Percentiles rank a stretch among this genome's conserved stretches.
Evolutionary conservation across 2,797 vertebrate genomes (phyloP).

Genomic region (Sus cebifrons): DNA sequence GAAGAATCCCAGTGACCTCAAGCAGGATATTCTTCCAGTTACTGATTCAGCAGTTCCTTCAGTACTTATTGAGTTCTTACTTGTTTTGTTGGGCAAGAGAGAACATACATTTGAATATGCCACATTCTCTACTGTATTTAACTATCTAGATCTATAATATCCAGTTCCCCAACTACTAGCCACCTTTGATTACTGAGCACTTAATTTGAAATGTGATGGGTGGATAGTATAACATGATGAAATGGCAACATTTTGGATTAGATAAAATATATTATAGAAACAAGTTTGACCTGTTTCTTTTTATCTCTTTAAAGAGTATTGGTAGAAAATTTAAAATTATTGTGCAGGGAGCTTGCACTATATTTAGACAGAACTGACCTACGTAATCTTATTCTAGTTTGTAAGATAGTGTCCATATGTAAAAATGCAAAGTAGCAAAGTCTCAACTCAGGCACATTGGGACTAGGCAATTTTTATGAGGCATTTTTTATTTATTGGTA

Average conservation of each 20-base stretch:
- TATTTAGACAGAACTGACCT: not conserved
- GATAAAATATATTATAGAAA: not conserved
- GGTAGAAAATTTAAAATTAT: not conserved
- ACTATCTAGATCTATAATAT: not conserved
- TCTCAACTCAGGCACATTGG: not conserved
- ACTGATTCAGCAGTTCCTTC: not conserved
- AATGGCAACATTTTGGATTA: not conserved
- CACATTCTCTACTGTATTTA: not conserved
- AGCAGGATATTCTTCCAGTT: not conserved
- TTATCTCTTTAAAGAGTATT: not conserved
- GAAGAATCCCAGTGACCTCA: not conserved
- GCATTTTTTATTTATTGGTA: not conserved
- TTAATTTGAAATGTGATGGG: constrained; percentile 20
- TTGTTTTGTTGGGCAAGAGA: not conserved
- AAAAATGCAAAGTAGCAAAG: not conserved
- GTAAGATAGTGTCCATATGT: not conserved
- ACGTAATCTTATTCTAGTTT: not conserved
- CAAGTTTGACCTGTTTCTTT: not conserved
- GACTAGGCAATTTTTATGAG: not conserved
- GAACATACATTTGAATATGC: not conserved
- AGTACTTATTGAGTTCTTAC: not conserved
- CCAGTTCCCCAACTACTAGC: not conserved
- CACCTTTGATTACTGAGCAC: not conserved
- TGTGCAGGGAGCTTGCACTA: not conserved
- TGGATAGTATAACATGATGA: not conserved